phyloP scores from a whole-genome alignment of 2,113 vertebrate species.

The Tachycineta bicolor region DNA sequence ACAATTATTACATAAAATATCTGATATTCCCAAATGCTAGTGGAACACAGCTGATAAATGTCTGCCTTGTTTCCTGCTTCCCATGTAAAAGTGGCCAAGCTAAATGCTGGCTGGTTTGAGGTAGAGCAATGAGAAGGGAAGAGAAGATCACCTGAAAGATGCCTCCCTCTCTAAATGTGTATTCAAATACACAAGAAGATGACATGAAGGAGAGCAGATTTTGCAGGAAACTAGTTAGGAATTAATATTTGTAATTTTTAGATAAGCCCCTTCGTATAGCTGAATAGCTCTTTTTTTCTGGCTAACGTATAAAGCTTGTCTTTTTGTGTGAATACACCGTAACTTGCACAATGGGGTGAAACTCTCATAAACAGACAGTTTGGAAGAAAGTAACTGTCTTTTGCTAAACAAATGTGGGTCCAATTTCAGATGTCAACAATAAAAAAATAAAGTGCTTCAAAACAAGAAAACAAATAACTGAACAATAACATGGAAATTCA shows the following conservation, averaged over 20 bases:
- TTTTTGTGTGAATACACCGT: neutral
- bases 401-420: neutral
- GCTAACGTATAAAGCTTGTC: neutral
- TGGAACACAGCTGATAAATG: neutral
- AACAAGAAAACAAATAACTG: neutral
- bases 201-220: neutral
- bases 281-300: neutral
- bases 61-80: neutral
- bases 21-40: neutral
- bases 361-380: neutral
- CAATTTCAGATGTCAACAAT: neutral
- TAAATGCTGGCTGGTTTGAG: neutral
- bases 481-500: neutral
- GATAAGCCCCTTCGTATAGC: neutral
- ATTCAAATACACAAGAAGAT: neutral
- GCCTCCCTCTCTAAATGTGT: neutral
- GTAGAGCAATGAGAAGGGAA: neutral
- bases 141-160: neutral
- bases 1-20: neutral
- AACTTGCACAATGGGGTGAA: neutral
- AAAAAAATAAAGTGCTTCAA: neutral
- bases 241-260: neutral
- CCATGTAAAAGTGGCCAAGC: accelerated
- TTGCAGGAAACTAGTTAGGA: neutral
- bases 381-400: neutral